These are phyloP conservation scores for Apaloderma vittatum DNA, from an alignment of 2,113 vertebrate genomes.

Conservation along the genomic window DNA sequence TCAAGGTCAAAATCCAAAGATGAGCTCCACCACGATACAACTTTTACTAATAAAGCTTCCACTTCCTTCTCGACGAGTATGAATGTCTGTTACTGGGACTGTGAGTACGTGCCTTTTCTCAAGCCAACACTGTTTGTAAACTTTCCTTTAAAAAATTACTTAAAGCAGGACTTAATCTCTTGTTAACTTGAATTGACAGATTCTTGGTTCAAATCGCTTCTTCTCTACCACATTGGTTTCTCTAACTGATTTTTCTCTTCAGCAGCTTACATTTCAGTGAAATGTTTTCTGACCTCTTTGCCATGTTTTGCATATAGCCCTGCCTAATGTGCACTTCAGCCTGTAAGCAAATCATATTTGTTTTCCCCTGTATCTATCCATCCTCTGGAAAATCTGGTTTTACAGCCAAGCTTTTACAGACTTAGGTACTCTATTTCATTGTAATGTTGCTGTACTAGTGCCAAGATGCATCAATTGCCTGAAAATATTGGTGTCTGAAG, in stretches of 20 bases:
- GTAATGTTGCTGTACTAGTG: neutral
- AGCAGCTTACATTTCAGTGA: neutral
- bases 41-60: conserved; percentile 17
- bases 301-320: neutral
- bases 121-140: neutral
- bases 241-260: neutral
- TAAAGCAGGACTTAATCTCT: conserved; percentile 5
- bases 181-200: neutral
- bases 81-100: neutral
- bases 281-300: neutral
- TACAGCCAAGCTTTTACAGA: neutral
- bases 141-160: neutral
- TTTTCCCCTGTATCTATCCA: neutral
- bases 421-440: neutral
- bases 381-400: neutral
- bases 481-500: neutral
- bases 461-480: neutral
- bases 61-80: conserved; percentile 12
- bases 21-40: neutral
- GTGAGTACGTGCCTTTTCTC: neutral
- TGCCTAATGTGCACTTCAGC: neutral
- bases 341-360: neutral
- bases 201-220: neutral
- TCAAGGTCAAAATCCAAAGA: neutral
- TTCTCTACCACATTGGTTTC: neutral